These are phyloP conservation scores for Drosophila fungiperda DNA, from an alignment of 2,888 invertebrate species.

Conservation along the genomic window DNA sequence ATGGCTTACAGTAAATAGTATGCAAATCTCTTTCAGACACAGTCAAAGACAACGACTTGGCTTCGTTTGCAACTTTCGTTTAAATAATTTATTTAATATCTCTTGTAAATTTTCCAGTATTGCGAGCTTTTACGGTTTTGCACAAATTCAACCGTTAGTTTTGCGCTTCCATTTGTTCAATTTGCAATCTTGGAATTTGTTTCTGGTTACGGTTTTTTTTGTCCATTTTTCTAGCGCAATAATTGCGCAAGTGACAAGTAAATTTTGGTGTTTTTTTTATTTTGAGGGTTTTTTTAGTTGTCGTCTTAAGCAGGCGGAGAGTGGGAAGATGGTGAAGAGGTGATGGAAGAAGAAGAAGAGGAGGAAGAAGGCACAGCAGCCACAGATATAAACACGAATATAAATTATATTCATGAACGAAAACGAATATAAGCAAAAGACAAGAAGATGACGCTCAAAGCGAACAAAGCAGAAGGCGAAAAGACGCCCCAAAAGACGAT, in stretches of 20 bases:
- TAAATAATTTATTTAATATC: neutral
- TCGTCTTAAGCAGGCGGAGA: slow-evolving; percentile 32
- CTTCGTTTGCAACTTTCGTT: slow-evolving; percentile 48
- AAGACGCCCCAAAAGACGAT: slow-evolving; percentile 37
- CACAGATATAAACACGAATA: slow-evolving; percentile 68
- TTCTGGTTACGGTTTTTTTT: slow-evolving; percentile 12
- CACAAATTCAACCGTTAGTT: slow-evolving; percentile 31
- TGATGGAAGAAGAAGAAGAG: slow-evolving; percentile 19
- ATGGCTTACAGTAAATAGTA: slow-evolving; percentile 32
- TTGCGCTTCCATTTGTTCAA: slow-evolving; percentile 50
- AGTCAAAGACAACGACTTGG: slow-evolving; percentile 19
- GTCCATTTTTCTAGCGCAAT: slow-evolving; percentile 20
- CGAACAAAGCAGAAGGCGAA: slow-evolving; percentile 72
- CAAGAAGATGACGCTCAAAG: slow-evolving; percentile 62
- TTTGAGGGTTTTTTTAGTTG: slow-evolving; percentile 29
- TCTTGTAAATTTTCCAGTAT: slow-evolving; percentile 3
- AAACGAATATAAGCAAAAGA: slow-evolving; percentile 62
- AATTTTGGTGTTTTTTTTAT: slow-evolving; percentile 20
- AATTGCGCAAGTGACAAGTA: slow-evolving; percentile 58
- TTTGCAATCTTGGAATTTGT: slow-evolving; percentile 28
- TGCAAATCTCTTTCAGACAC: slow-evolving; percentile 45
- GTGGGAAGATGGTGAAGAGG: slow-evolving; percentile 33
- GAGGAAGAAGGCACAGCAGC: slow-evolving; percentile 44
- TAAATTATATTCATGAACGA: slow-evolving; percentile 74
- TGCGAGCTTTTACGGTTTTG: slow-evolving; percentile 13